These are phyloP conservation scores for Allacma fusca DNA, from an alignment of 2,888 invertebrate species.

Conservation along the genomic window DNA sequence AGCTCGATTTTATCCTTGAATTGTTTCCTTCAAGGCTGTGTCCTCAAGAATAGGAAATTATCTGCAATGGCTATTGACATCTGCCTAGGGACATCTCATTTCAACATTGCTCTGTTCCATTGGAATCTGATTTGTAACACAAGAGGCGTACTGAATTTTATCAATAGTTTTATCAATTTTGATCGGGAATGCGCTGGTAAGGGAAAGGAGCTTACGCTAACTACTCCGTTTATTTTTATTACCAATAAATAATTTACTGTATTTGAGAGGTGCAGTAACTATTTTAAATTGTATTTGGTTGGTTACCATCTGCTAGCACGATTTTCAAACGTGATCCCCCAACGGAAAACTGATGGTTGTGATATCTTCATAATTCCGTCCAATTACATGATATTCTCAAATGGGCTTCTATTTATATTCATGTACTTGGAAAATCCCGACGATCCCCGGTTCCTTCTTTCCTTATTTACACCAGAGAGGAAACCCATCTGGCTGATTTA, in stretches of 20 bases:
- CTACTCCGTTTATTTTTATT: not conserved
- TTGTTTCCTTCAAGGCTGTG: not conserved
- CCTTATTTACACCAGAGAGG: too few relatives aligned
- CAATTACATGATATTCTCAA: not conserved
- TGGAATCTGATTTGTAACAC: not conserved
- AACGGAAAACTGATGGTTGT: not conserved
- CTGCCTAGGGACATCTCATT: not conserved
- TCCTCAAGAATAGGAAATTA: not conserved
- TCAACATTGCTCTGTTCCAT: not conserved
- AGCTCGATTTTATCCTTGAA: not conserved
- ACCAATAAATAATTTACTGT: not conserved
- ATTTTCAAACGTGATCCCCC: not conserved
- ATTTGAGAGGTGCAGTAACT: too few relatives aligned
- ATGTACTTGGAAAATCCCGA: not conserved
- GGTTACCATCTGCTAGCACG: too few relatives aligned
- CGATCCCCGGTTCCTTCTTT: too few relatives aligned
- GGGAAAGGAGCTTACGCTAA: not conserved
- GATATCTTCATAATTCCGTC: not conserved
- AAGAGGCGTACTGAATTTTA: not conserved
- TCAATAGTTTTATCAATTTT: not conserved
- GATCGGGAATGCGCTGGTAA: not conserved
- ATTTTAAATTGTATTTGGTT: too few relatives aligned
- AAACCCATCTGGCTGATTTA: too few relatives aligned
- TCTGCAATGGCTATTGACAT: constrained; percentile 1
- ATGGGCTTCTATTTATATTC: not conserved